Evolutionary conservation across 2,113 vertebrate species (phyloP).

Genomic region (Rutilus rutilus): DNA sequence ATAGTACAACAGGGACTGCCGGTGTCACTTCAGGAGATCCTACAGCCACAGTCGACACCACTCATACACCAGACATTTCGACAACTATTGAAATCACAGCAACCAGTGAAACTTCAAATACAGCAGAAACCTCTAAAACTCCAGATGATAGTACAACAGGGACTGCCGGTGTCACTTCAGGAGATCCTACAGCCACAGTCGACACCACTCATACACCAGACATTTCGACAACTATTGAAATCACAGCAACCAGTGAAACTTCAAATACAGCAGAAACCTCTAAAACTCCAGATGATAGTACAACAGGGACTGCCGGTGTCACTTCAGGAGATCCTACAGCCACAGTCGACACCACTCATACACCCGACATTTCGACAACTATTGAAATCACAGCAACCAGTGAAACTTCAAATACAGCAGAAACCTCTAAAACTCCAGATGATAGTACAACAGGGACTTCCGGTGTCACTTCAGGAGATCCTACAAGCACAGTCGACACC

Average conservation of each 20-base stretch:
- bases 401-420: not conserved
- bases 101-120: not conserved
- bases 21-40: not conserved
- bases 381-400: not conserved
- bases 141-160: not conserved
- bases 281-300: no score
- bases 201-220: not conserved
- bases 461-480: not conserved
- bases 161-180: not conserved
- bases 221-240: not conserved
- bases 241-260: no score
- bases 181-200: not conserved
- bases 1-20: not conserved
- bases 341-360: not conserved
- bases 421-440: no score
- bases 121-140: no score
- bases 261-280: not conserved
- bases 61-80: not conserved
- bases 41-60: not conserved
- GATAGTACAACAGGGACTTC: not conserved
- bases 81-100: not conserved
- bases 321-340: not conserved
- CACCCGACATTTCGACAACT: not conserved
- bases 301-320: not conserved
- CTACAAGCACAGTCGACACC: not conserved